A percentile compares a stretch with the other conserved stretches of the same genome.
Conservation (phyloP, 2,797 vertebrate species). For the Dryobates pubescens region DNA sequence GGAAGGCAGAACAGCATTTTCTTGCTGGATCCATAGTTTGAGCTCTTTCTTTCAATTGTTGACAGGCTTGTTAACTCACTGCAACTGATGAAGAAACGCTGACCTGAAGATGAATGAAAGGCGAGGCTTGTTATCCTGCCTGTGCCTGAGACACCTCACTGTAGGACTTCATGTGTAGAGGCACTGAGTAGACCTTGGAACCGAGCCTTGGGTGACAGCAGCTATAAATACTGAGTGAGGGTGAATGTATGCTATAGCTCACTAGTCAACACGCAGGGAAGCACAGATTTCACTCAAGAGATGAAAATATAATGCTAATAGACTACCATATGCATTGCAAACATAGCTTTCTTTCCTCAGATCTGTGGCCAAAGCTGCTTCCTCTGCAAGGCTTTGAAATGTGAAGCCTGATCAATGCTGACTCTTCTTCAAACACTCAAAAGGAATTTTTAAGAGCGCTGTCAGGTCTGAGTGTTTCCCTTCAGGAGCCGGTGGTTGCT, state of each 20-base stretch:
- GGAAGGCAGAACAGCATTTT: neutral
- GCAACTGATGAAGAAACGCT: neutral
- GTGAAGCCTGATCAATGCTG: slow-evolving; percentile 43
- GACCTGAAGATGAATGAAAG: slow-evolving; percentile 17
- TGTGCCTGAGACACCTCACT: neutral
- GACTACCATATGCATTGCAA: slow-evolving; percentile 57
- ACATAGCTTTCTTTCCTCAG: slow-evolving; percentile 35
- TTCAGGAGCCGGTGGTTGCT: neutral
- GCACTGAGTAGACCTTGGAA: neutral
- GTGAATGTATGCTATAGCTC: slow-evolving; percentile 33
- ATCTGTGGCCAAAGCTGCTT: slow-evolving; percentile 57
- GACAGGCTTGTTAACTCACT: neutral
- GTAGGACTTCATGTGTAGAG: slow-evolving; percentile 1
- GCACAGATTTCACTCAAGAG: slow-evolving; percentile 41
- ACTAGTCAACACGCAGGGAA: slow-evolving; percentile 45
- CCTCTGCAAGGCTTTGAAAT: slow-evolving; percentile 49
- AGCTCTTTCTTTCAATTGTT: neutral
- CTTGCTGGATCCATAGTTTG: neutral
- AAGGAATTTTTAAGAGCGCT: slow-evolving; percentile 63
- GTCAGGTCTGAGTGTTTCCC: slow-evolving; percentile 17
- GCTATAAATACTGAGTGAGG: slow-evolving; percentile 43
- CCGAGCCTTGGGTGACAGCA: slow-evolving; percentile 1
- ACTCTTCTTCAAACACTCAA: slow-evolving; percentile 52
- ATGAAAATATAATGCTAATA: slow-evolving; percentile 63
- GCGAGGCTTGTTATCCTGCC: slow-evolving; percentile 4